phyloP scores from a whole-genome alignment of 2,888 invertebrate species.

The Dysmachus trigonus region DNA sequence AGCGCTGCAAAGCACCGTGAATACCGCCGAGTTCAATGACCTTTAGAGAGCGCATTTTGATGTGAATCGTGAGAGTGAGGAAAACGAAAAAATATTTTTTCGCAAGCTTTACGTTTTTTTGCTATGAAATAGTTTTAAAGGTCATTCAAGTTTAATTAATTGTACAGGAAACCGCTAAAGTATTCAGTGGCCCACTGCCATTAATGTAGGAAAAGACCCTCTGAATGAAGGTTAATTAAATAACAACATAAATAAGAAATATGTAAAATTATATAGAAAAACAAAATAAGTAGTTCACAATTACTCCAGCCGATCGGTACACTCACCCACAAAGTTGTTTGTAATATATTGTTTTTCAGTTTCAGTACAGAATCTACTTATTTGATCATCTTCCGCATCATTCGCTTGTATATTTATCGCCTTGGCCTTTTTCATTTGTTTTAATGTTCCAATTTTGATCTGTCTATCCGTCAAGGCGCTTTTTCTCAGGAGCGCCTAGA shows the following conservation, averaged over 20 bases:
- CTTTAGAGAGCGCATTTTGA: neutral
- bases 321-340: neutral
- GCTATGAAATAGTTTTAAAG: neutral
- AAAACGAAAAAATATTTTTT: no score
- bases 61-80: neutral
- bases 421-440: neutral
- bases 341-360: neutral
- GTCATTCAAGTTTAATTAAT: neutral
- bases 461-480: no score
- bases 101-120: neutral
- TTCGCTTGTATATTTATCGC: neutral
- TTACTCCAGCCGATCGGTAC: neutral
- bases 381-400: neutral
- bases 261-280: neutral
- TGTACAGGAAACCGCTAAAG: neutral
- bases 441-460: neutral
- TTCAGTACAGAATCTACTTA: neutral
- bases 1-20: neutral
- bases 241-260: no score
- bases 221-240: neutral
- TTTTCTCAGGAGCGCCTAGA: no score
- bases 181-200: neutral
- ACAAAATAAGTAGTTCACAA: neutral
- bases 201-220: neutral
- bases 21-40: neutral